phyloP scores from a whole-genome alignment of 2,888 invertebrate genomes.

The Eupithecia subumbrata region DNA sequence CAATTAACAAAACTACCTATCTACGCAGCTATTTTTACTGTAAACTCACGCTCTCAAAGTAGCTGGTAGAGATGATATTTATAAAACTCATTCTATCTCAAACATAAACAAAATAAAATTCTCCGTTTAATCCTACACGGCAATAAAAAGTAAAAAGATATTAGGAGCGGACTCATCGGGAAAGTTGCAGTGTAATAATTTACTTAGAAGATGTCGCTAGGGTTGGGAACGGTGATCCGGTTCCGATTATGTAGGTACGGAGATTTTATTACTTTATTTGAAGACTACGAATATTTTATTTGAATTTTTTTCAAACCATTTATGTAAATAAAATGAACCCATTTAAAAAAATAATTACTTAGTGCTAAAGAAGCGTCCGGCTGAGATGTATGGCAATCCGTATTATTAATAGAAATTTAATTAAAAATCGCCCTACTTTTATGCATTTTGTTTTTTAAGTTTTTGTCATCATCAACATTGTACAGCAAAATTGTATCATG shows the following conservation, averaged over 20 bases:
- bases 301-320: too few species aligned
- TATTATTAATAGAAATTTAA: background rate
- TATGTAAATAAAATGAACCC: background rate
- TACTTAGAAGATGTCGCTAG: conserved; percentile 63
- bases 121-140: conserved; percentile 64
- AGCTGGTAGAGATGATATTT: conserved; percentile 21
- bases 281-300: background rate
- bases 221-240: conserved; percentile 20
- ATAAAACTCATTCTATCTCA: conserved; percentile 34
- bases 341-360: background rate
- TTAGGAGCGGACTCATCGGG: conserved; percentile 77
- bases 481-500: background rate
- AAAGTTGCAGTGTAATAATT: conserved; percentile 80
- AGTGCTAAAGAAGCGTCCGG: background rate
- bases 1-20: background rate
- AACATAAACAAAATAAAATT: conserved; percentile 53
- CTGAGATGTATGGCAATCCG: background rate
- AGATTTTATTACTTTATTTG: background rate
- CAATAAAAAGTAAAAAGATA: conserved; percentile 80
- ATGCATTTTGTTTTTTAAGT: background rate
- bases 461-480: background rate
- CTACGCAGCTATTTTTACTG: conserved; percentile 16
- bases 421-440: background rate
- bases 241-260: background rate
- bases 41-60: conserved; percentile 14